phyloP scores from a whole-genome alignment of 2,113 vertebrate genomes.

The Vicugna pacos region DNA sequence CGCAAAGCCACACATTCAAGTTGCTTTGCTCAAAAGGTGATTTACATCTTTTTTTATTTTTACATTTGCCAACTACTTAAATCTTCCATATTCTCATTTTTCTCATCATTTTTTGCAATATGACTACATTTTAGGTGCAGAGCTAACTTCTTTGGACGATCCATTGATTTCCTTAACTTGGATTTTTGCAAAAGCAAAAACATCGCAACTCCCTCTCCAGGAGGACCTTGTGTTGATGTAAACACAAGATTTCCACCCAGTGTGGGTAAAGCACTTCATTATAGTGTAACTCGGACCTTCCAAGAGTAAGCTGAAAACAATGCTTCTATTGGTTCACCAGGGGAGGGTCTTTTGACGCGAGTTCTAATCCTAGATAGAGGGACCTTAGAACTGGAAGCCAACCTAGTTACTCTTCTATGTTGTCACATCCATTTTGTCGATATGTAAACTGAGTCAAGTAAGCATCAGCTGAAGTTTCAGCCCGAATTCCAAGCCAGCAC shows the following conservation, averaged over 20 bases:
- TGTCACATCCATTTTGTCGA: neutral
- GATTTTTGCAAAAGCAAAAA: neutral
- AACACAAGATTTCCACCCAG: neutral
- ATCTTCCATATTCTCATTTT: neutral
- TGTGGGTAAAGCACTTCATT: neutral
- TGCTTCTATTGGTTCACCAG: neutral
- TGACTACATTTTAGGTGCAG: neutral
- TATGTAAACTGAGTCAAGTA: constrained; percentile 62
- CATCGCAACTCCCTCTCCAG: neutral
- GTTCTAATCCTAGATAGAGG: neutral
- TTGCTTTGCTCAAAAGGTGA: neutral
- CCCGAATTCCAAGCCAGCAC: neutral
- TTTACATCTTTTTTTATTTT: neutral
- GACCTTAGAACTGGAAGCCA: neutral
- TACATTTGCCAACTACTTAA: neutral
- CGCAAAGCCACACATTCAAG: neutral
- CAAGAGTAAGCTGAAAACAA: neutral
- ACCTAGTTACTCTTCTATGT: neutral
- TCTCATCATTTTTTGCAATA: neutral
- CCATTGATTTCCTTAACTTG: neutral
- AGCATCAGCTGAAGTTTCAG: neutral
- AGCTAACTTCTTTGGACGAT: neutral
- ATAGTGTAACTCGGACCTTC: fast-evolving
- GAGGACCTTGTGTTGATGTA: neutral
- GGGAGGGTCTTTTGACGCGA: constrained; percentile 6